Conservation (phyloP, 2,797 vertebrate species). For the Delichon dasypus region DNA sequence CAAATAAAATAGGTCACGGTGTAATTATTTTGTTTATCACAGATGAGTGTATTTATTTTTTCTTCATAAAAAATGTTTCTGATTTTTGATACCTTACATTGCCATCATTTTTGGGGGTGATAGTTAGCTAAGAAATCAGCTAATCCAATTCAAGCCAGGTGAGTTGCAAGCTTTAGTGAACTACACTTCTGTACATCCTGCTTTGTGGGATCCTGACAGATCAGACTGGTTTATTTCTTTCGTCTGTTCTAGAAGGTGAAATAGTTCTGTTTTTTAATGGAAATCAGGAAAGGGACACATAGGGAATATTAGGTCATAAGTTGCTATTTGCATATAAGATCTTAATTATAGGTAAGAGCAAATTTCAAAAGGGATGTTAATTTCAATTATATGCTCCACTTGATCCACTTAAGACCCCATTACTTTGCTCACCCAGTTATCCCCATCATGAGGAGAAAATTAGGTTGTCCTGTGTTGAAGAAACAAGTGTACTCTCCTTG, state of each 20-base stretch:
- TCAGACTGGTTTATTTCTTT: not conserved
- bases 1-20: not conserved
- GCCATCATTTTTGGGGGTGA: not conserved
- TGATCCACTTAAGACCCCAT: slow-evolving; percentile 12
- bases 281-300: not conserved
- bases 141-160: not conserved
- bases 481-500: not conserved
- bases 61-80: not conserved
- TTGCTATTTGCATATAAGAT: slow-evolving; percentile 12
- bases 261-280: not conserved
- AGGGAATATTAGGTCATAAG: not conserved
- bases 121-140: not conserved
- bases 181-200: not conserved
- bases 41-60: not conserved
- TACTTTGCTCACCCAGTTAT: slow-evolving; percentile 11
- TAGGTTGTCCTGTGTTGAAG: not conserved
- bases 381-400: slow-evolving; percentile 37
- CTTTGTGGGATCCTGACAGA: not conserved
- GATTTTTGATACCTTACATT: not conserved
- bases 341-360: slow-evolving; percentile 37
- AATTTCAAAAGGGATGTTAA: slow-evolving; percentile 28
- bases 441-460: not conserved
- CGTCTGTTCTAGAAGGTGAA: not conserved
- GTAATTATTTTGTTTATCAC: not conserved
- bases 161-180: not conserved